Percentiles rank a stretch among this genome's conserved stretches.
These are phyloP conservation scores for Dilophus febrilis DNA, from an alignment of 2,888 invertebrate genomes.

Conservation along the genomic window DNA sequence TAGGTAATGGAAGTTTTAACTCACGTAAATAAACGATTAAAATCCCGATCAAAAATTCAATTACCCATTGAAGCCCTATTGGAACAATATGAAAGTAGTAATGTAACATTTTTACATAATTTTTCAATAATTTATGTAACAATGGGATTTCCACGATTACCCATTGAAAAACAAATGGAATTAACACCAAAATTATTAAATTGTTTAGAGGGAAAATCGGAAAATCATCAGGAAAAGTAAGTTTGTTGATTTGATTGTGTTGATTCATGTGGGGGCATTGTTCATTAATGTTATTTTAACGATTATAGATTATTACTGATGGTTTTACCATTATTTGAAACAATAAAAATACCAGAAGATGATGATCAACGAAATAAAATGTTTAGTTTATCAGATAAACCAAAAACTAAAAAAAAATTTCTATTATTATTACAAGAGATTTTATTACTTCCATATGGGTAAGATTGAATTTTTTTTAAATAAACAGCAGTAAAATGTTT, in stretches of 20 bases:
- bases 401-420: constrained; percentile 34
- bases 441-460: constrained; percentile 74
- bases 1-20: constrained; percentile 84
- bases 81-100: constrained; percentile 60
- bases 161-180: constrained; percentile 53
- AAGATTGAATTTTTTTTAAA: too few relatives aligned
- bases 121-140: constrained; percentile 88
- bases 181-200: constrained; percentile 58
- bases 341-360: constrained; percentile 44
- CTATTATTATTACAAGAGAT: constrained; percentile 67
- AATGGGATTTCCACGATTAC: constrained; percentile 73
- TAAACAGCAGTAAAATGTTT: too few relatives aligned
- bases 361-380: constrained; percentile 41
- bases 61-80: constrained; percentile 72
- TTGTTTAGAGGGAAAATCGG: constrained; percentile 63
- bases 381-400: constrained; percentile 56
- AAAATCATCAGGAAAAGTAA: constrained; percentile 70
- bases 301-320: constrained; percentile 54
- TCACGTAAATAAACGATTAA: constrained; percentile 79
- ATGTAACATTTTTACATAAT: constrained; percentile 65
- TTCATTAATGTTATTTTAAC: not conserved
- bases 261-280: not conserved
- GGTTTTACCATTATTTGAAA: constrained; percentile 60
- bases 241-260: constrained; percentile 7
- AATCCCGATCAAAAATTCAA: constrained; percentile 66